A percentile compares a stretch with the other conserved stretches of the same genome.
Evolutionary conservation across 2,888 invertebrate genomes (phyloP).

Genomic region (Drosophila picticornis): DNA sequence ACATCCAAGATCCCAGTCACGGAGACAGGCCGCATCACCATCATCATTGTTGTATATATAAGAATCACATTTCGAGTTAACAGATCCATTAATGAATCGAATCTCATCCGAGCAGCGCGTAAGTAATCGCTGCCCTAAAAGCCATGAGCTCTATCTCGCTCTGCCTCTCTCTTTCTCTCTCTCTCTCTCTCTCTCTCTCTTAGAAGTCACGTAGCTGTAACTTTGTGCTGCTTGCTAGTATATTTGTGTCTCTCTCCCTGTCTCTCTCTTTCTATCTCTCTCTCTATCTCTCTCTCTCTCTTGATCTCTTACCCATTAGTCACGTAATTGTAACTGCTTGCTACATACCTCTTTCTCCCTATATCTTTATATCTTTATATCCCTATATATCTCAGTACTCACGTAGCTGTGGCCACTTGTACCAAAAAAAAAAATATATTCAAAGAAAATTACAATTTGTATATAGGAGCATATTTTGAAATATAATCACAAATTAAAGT

Average conservation of each 20-base stretch:
- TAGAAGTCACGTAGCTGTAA: constrained; percentile 31
- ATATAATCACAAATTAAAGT: background rate
- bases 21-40: constrained; percentile 49
- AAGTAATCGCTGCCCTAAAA: constrained; percentile 57
- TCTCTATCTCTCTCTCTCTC: constrained; percentile 7
- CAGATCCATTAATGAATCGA: constrained; percentile 46
- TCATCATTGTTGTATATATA: constrained; percentile 55
- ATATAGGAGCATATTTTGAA: background rate
- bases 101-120: constrained; percentile 57
- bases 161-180: constrained; percentile 24
- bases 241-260: constrained; percentile 11
- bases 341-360: background rate
- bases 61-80: constrained; percentile 38
- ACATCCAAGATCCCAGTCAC: constrained; percentile 23
- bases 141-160: constrained; percentile 9
- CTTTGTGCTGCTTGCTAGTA: constrained; percentile 21
- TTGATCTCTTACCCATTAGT: constrained; percentile 7
- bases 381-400: background rate
- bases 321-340: constrained; percentile 2
- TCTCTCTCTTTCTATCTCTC: constrained; percentile 5
- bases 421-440: background rate
- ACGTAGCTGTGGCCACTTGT: constrained; percentile 31
- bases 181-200: constrained; percentile 5
- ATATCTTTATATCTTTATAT: background rate
- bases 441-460: background rate